These are phyloP conservation scores for Saccopteryx bilineata DNA, from an alignment of 2,113 vertebrate genomes.

Conservation along the genomic window DNA sequence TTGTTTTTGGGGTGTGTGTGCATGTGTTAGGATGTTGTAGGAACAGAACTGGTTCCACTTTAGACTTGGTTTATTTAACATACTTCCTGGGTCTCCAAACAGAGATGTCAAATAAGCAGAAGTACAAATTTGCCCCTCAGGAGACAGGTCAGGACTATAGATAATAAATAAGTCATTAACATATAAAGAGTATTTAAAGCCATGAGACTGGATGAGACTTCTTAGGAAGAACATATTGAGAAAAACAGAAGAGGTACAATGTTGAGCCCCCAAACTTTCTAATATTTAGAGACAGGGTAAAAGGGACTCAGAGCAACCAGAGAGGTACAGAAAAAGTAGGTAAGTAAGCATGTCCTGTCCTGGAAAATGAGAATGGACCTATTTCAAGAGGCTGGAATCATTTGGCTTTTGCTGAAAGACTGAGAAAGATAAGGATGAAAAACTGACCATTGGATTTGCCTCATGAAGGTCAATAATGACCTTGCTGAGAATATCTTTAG, in stretches of 20 bases:
- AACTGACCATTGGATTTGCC: neutral
- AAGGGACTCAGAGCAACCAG: neutral
- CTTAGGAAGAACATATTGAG: constrained; percentile 29
- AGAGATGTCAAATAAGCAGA: neutral
- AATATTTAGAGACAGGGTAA: neutral
- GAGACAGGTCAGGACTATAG: neutral
- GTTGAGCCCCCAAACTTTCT: neutral
- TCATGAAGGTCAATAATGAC: neutral
- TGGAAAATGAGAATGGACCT: neutral
- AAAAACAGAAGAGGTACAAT: neutral
- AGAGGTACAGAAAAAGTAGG: neutral
- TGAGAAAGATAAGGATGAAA: neutral
- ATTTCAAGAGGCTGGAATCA: neutral
- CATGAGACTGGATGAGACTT: neutral
- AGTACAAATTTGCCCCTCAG: neutral
- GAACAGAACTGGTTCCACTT: neutral
- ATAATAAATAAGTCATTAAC: neutral
- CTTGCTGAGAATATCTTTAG: neutral
- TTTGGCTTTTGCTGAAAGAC: constrained; percentile 4
- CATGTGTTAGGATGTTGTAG: neutral
- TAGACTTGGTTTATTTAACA: neutral
- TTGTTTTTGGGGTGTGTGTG: neutral
- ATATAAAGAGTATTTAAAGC: neutral
- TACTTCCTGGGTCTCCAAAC: neutral
- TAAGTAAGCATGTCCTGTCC: neutral